These are phyloP conservation scores for Copsychus sechellarum DNA, from an alignment of 2,113 vertebrate genomes.

Conservation along the genomic window DNA sequence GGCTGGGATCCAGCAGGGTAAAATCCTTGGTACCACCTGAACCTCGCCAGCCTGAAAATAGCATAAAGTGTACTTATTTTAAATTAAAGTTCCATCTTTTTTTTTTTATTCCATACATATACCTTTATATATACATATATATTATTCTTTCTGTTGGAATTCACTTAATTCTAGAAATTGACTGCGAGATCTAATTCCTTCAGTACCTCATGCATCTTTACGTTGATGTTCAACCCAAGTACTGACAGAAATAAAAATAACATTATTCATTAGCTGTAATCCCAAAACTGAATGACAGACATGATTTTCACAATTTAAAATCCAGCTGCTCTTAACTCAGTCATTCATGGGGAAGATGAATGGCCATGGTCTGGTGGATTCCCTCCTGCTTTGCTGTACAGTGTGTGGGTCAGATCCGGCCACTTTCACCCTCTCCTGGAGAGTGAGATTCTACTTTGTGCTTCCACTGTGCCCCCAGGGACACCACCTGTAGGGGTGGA, in stretches of 20 bases:
- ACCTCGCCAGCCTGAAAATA: slow-evolving; percentile 86
- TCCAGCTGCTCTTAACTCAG: background rate
- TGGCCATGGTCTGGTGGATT: accelerated
- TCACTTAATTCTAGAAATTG: background rate
- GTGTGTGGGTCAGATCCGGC: background rate
- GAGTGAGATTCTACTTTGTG: background rate
- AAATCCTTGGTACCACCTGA: slow-evolving; percentile 98
- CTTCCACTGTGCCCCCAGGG: background rate
- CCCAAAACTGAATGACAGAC: background rate
- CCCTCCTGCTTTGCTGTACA: background rate
- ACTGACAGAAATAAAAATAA: background rate
- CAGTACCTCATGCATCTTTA: background rate
- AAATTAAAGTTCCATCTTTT: background rate
- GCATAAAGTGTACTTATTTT: background rate
- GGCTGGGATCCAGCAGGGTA: slow-evolving; percentile 85
- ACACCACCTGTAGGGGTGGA: background rate
- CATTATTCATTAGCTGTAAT: background rate
- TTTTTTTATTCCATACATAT: background rate
- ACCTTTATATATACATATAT: background rate
- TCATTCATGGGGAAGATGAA: background rate
- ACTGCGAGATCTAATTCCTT: background rate
- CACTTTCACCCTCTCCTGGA: background rate
- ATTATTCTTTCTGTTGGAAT: background rate
- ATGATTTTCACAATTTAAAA: background rate
- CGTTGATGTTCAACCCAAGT: background rate